Base-by-base conservation (phyloP, 2,113 vertebrate genomes). In the Phocoena phocoena region DNA sequence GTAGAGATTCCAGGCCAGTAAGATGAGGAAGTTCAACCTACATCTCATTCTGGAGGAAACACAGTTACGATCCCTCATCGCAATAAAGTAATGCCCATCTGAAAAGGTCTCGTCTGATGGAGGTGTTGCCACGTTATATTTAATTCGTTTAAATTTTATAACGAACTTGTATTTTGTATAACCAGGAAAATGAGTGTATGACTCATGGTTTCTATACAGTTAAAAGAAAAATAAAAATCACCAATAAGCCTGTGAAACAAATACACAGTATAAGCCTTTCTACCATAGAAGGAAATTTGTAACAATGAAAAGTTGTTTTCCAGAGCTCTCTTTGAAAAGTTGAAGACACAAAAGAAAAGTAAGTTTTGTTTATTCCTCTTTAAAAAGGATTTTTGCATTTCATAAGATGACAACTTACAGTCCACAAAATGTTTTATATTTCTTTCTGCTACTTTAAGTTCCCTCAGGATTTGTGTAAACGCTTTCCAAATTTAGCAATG, bases 131-230 rank as follows among this genome's bases (percentile, higher is more conserved):
- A 71, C 77, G 8, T 85, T 89, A 76, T 76, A 77, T 68, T 96
- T 88, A 50, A 80, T 88, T 65, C 8, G 18, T 65, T 84, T 58
- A 92, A 26, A 93, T n/a, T 95, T 88, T 95, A 31, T 88, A 96
- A 58, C 36, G 13, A 62, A 12, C 4, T 76, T 74, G 26, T 17
- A 76, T 71, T 53, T 91, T 93, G 41, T 28, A 74, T 76, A 84
- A 65, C 36, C 23, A 95, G 28, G n/a, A 92, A 96, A 85, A 77
- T 13, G 8, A 91, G 25, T 31, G 2, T 74, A 53, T 77, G 25
- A 85, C 26, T 79, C 7, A 60, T 28, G 20, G 2, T 85, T 91
- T 88, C 58, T n/a, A 67, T 26, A 41, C 2, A 84, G 25, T 70
- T 71, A 74, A 83, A 65, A 58, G n/a, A 81, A 50, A 89, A 77